phyloP scores from a whole-genome alignment of 1,140 invertebrate genomes.

The Dinoponera quadriceps region DNA sequence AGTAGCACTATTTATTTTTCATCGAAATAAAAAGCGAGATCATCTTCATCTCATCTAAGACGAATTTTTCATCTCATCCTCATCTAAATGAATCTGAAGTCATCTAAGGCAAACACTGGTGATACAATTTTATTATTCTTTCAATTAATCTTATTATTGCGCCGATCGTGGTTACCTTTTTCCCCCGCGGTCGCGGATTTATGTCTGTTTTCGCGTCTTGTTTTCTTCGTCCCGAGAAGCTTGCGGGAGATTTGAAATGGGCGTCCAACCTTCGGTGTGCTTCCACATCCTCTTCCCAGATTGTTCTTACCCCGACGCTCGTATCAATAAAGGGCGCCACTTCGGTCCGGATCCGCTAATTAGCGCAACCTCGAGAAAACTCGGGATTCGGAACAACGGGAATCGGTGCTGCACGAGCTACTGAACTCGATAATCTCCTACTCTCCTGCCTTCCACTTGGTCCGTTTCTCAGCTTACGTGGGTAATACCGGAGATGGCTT shows the following conservation, averaged over 20 bases:
- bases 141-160: neutral
- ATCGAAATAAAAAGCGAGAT: too few species aligned
- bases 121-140: too few species aligned
- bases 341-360: constrained; percentile 34
- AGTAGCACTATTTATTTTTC: too few species aligned
- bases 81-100: too few species aligned
- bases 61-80: too few species aligned
- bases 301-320: constrained; percentile 9
- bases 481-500: constrained; percentile 23
- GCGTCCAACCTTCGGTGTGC: neutral
- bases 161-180: neutral
- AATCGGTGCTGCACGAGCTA: constrained; percentile 27
- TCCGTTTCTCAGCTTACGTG: neutral
- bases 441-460: neutral
- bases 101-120: too few species aligned
- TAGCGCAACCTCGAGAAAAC: constrained; percentile 47
- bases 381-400: constrained; percentile 22
- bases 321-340: constrained; percentile 17
- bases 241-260: neutral
- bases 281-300: neutral
- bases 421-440: constrained; percentile 40
- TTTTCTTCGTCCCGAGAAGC: neutral
- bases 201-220: neutral
- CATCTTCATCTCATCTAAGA: too few species aligned
- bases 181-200: neutral